Base-by-base conservation (phyloP, 2,797 vertebrate species). In the Manis javanica region DNA sequence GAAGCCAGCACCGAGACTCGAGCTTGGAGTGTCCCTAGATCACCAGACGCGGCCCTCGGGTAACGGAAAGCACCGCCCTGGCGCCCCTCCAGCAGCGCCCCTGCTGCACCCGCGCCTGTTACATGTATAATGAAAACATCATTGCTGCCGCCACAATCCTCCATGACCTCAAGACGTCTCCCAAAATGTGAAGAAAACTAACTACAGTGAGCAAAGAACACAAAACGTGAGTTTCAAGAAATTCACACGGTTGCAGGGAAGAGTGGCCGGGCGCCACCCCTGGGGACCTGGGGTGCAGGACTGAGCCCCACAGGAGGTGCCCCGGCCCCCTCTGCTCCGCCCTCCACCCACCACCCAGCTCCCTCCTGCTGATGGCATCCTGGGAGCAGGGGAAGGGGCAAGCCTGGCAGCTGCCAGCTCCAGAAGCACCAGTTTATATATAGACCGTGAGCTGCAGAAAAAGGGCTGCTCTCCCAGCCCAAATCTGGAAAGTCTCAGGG, bases 281-380 rank as follows among this genome's bases (percentile, higher is more conserved):
- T 37, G 46, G 42, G 37, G 46, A 34, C 0, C 13, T 2, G 23
- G 5, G 2, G 3, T 19, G 46, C 46, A 46, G 46, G 46, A 46
- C 46, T 46, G 46, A 46, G 46, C 46, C 46, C 46, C 46, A 46
- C 46, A 46, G 46, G 46, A 46, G 46, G 46, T 11, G 11, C 46
- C 46, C 46, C 10, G 46, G 46, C 46, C 46, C 46, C 46, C 11
- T 11, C 46, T 46, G 46, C 46, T 46, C 14, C 37, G 34, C 21
- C 12, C 42, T 11, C 7, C 16, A 0, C 23, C 53, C 7, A 3
- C 10, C 61, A 13, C 13, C 31, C 3, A 31, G 2, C 3, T 61
- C 11, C 7, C 78, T 84, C 42, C 51, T 85, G 51, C 15, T 49
- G 21, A 21, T 84, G 66, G 64, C 3, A 46, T 7, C 21, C 13